phyloP scores from a whole-genome alignment of 2,113 vertebrate genomes.

The Barbus barbus region DNA sequence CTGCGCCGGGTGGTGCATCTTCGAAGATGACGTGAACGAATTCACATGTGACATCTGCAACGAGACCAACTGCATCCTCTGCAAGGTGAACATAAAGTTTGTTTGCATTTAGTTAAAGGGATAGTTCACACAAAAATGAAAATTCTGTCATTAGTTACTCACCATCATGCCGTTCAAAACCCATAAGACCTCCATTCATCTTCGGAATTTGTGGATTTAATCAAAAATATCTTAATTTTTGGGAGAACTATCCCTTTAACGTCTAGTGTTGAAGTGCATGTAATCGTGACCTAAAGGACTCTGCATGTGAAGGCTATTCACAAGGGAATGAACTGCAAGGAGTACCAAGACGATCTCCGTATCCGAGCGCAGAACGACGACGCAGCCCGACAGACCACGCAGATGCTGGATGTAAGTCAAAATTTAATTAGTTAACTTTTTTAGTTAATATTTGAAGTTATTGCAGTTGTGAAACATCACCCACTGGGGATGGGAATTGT shows the following conservation, averaged over 20 bases:
- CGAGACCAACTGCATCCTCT: constrained; percentile 73
- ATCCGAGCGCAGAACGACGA: constrained; percentile 79
- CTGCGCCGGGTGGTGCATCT: constrained; percentile 90
- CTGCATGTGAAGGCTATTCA: constrained; percentile 79
- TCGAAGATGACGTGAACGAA: constrained; percentile 85
- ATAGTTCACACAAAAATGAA: no score
- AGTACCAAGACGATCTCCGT: constrained; percentile 86
- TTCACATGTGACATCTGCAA: constrained; percentile 82
- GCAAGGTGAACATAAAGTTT: constrained; percentile 63
- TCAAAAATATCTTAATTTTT: no score
- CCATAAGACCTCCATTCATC: no score
- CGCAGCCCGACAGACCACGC: constrained; percentile 79
- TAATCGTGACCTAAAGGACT: not conserved
- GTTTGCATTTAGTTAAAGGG: no score
- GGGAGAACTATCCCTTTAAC: no score
- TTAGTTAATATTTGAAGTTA: not conserved
- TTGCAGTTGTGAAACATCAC: not conserved
- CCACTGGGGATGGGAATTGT: not conserved
- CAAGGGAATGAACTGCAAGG: constrained; percentile 81
- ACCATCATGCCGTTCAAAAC: no score
- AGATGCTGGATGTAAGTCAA: constrained; percentile 77
- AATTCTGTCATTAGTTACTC: no score
- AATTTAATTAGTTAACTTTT: not conserved
- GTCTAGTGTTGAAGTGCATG: no score
- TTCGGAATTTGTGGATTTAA: no score